phyloP scores from a whole-genome alignment of 2,113 vertebrate genomes.

The Megaceryle maxima region DNA sequence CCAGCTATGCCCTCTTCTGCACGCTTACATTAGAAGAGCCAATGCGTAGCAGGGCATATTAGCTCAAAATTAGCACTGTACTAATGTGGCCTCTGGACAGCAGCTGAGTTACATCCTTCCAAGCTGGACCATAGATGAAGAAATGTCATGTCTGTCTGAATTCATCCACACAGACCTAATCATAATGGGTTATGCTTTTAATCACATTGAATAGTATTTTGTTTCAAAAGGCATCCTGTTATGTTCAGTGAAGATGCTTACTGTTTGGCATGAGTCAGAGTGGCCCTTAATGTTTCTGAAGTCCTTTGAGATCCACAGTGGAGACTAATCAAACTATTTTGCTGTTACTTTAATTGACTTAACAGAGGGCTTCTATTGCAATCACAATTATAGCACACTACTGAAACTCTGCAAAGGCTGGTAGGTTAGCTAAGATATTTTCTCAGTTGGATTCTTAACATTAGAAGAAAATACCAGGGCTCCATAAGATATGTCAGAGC shows the following conservation, averaged over 20 bases:
- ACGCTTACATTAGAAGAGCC: not conserved
- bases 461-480: not conserved
- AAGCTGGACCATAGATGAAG: not conserved
- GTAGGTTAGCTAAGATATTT: not conserved
- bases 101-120: not conserved
- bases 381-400: not conserved
- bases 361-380: not conserved
- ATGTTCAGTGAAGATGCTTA: not conserved
- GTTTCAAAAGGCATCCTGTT: not conserved
- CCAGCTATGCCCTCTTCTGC: not conserved
- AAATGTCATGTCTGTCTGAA: not conserved
- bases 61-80: not conserved
- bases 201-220: not conserved
- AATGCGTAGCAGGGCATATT: not conserved
- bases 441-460: not conserved
- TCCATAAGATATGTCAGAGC: not conserved
- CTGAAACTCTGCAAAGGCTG: slow-evolving; percentile 22
- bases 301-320: not conserved
- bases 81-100: not conserved
- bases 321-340: slow-evolving; percentile 4
- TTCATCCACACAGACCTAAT: not conserved
- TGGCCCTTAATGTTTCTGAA: not conserved
- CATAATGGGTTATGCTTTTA: not conserved
- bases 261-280: not conserved
- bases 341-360: slow-evolving; percentile 6